A percentile compares a stretch with the other conserved stretches of the same genome.
Conservation (phyloP, 2,888 invertebrate genomes). For the Drosophila fungiperda region DNA sequence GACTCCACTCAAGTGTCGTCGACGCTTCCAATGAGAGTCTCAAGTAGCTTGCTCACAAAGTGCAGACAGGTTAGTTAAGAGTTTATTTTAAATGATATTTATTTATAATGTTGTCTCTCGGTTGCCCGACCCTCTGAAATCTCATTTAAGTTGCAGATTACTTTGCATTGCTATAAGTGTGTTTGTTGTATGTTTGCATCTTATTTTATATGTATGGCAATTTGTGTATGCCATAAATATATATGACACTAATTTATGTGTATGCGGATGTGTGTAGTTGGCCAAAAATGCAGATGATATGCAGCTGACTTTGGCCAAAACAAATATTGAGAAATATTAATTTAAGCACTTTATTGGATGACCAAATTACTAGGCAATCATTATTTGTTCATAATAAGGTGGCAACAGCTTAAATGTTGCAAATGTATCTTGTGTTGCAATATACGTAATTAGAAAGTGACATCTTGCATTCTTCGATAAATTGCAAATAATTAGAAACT, state of each 20-base stretch:
- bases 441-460: not conserved
- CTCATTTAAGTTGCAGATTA: constrained; percentile 79
- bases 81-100: constrained; percentile 78
- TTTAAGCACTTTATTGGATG: constrained; percentile 19
- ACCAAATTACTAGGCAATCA: constrained; percentile 13
- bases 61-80: constrained; percentile 78
- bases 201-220: constrained; percentile 1
- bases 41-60: constrained; percentile 61
- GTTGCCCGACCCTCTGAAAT: constrained; percentile 43
- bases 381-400: constrained; percentile 27
- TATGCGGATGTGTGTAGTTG: constrained; percentile 18
- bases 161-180: constrained; percentile 44
- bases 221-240: constrained; percentile 43
- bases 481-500: not conserved
- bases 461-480: not conserved
- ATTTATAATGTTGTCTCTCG: constrained; percentile 74
- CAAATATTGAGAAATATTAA: constrained; percentile 58
- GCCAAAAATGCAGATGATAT: constrained; percentile 42
- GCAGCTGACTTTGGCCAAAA: constrained; percentile 24
- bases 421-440: constrained; percentile 1
- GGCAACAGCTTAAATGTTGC: constrained; percentile 8
- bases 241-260: constrained; percentile 31
- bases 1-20: constrained; percentile 57
- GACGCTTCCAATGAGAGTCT: constrained; percentile 39
- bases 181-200: constrained; percentile 17